Percentiles rank a stretch among this genome's conserved stretches.
Conservation (phyloP, 2,113 vertebrate genomes). For the Leuciscus idus region DNA sequence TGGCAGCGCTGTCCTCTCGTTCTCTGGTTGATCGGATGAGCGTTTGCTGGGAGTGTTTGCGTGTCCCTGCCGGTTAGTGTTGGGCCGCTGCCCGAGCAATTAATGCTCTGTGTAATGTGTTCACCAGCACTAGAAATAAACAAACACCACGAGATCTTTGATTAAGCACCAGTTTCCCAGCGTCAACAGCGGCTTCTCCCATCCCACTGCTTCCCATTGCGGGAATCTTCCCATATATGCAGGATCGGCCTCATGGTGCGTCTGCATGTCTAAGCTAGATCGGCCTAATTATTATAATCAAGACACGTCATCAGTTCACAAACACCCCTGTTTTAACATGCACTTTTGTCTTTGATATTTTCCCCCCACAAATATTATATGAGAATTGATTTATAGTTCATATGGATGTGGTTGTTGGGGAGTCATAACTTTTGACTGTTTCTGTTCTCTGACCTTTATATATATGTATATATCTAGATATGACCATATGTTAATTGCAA, state of each 20-base stretch:
- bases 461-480: no score
- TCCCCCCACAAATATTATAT: no score
- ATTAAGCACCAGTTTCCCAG: conserved; percentile 55
- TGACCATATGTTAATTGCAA: background rate
- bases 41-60: background rate
- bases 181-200: conserved; percentile 22
- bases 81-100: conserved; percentile 61
- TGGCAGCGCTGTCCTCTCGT: background rate
- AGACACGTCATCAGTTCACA: background rate
- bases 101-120: conserved; percentile 55
- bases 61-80: conserved; percentile 44
- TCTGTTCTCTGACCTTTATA: background rate
- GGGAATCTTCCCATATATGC: background rate
- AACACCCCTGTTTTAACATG: background rate
- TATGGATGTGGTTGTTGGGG: no score
- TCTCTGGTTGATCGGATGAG: conserved; percentile 22
- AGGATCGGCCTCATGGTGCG: background rate
- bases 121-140: conserved; percentile 53
- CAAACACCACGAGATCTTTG: conserved; percentile 56
- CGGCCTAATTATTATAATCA: background rate
- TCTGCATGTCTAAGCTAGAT: background rate
- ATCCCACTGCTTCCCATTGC: background rate
- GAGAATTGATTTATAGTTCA: no score
- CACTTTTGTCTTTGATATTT: no score
- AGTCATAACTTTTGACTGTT: background rate